Base-by-base conservation (phyloP, 2,888 invertebrate genomes). In the Hydropsyche betteni region DNA sequence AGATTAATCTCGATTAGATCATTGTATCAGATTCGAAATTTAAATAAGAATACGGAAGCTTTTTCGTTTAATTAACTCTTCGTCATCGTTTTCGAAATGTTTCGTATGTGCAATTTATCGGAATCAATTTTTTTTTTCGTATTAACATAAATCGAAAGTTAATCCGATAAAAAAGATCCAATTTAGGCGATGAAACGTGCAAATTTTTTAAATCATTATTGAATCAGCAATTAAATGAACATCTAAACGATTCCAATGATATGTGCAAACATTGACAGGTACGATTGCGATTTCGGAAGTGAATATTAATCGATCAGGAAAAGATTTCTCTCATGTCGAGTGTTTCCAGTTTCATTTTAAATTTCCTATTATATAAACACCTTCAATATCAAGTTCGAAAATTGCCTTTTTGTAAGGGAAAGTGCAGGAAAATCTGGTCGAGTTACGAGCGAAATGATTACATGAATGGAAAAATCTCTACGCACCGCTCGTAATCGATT, bases 301-400 rank as follows among this genome's bases (percentile, higher is more conserved):
- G n/a, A 58, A 8, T 16, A 24, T 16, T 4, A 58, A 58, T 58
- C 16, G 58, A 58, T 5, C 58, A 58, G 58, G 58, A 58, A 58
- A 16, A 58, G 58, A 16, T 58, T 58, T 58, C 58, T 16, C 58
- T 58, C 58, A 24, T 14, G 8, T 16, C 10, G 44, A 6, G 44
- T 44, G 6, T 44, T 44, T 10, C 58, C 58, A 14, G 58, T 58
- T 58, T 58, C 16, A 16, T 8, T 24, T 7, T 0, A 44, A 58
- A 58, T 24, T 53, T 14, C n/a, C 16, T 16, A 53, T 24, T 14
- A 24, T 24, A 24, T 14, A 58, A 58, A 58, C 16, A 8, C 5
- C 14, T 16, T 24, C 58, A 58, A 58, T 58, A 58, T 58, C 58
- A 58, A 58, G 58, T 58, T 58, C 58, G 58, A 58, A 58, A 58